These are phyloP conservation scores for Bergia puertoricense DNA, from an alignment of 92 coral and sea anemone species.

Conservation along the genomic window DNA sequence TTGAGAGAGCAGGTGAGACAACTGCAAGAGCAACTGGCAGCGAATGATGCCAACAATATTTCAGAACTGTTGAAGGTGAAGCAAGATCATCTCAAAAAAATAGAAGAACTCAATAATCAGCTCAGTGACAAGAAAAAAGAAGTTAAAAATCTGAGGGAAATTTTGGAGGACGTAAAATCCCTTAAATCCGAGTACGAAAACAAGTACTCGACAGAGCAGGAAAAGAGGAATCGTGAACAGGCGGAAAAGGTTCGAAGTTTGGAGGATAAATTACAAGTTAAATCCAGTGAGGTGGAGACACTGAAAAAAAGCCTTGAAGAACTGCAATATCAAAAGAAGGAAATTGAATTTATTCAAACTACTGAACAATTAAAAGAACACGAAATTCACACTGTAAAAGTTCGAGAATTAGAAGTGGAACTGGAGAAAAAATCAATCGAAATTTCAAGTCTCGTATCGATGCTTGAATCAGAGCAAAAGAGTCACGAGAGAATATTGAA, in stretches of 20 bases:
- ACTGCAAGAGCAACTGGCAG: slow-evolving; percentile 41
- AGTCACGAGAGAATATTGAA: slow-evolving; percentile 83
- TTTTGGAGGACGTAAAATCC: slow-evolving; percentile 45
- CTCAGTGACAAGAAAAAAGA: slow-evolving; percentile 41
- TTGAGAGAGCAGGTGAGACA: slow-evolving; percentile 41
- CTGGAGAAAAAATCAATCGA: slow-evolving; percentile 52
- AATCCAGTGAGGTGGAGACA: slow-evolving; percentile 47
- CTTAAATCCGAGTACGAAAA: slow-evolving; percentile 52
- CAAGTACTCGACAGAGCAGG: slow-evolving; percentile 27
- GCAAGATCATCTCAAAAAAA: slow-evolving; percentile 44
- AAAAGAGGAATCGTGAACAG: slow-evolving; percentile 55
- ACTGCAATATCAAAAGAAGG: slow-evolving; percentile 51
- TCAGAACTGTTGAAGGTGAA: slow-evolving; percentile 57
- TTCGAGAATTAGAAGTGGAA: slow-evolving; percentile 64
- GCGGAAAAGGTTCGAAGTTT: slow-evolving; percentile 52
- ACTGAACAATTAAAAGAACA: slow-evolving; percentile 59
- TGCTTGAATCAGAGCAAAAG: slow-evolving; percentile 82
- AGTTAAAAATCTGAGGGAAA: slow-evolving; percentile 40
- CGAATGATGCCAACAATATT: slow-evolving; percentile 54
- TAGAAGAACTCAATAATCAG: slow-evolving; percentile 37
- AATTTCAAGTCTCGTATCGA: slow-evolving; percentile 57
- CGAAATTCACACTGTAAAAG: slow-evolving; percentile 57
- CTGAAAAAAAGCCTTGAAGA: slow-evolving; percentile 23
- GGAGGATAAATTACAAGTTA: slow-evolving; percentile 53
- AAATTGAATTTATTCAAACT: slow-evolving; percentile 48